Conservation (phyloP, 2,113 vertebrate species). For the Anarhynchus alexandrinus region DNA sequence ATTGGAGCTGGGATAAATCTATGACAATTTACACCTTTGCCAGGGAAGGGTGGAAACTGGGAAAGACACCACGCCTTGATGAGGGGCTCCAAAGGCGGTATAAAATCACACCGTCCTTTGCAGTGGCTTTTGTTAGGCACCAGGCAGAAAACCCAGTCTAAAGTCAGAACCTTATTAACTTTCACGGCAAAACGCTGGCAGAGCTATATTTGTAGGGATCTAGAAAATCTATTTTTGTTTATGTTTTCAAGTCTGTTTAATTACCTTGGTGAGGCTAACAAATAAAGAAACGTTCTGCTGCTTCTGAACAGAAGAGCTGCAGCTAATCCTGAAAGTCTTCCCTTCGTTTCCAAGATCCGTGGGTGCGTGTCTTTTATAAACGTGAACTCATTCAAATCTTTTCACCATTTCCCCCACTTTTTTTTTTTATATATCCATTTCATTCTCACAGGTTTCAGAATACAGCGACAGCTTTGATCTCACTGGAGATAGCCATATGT, state of each 20-base stretch:
- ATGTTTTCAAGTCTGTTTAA: slow-evolving; percentile 55
- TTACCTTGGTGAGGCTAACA: slow-evolving; percentile 38
- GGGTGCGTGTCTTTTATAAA: slow-evolving; percentile 14
- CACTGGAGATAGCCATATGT: background rate
- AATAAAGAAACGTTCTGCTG: background rate
- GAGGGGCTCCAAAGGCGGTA: background rate
- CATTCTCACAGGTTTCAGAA: background rate
- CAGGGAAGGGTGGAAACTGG: background rate
- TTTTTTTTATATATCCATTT: background rate
- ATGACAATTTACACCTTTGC: background rate
- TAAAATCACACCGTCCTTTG: background rate
- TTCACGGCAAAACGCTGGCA: background rate
- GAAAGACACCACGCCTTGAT: background rate
- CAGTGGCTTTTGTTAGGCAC: background rate
- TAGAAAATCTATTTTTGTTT: slow-evolving; percentile 55
- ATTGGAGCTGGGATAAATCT: background rate
- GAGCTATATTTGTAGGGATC: slow-evolving; percentile 18
- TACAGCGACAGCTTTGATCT: slow-evolving; percentile 37
- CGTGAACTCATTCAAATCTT: slow-evolving; percentile 19
- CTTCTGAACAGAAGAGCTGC: background rate
- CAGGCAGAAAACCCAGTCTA: background rate
- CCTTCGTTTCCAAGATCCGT: background rate
- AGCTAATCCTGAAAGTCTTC: slow-evolving; percentile 8
- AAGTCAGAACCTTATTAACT: background rate
- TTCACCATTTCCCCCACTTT: background rate